phyloP scores from a whole-genome alignment of 2,113 vertebrate species.

The Oryzias celebensis region DNA sequence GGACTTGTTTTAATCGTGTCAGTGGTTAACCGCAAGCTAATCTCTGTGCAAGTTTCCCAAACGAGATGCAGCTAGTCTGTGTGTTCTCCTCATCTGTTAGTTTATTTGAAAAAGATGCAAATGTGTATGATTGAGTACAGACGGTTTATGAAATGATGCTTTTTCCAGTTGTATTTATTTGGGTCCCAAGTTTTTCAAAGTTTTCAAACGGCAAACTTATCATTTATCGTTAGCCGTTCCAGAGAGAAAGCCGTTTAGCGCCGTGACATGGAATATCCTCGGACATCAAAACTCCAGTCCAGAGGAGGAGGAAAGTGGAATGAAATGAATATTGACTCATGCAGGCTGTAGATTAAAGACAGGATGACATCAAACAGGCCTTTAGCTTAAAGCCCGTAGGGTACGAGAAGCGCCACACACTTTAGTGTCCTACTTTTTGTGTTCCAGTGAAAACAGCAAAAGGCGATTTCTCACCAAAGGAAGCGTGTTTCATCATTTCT shows the following conservation, averaged over 20 bases:
- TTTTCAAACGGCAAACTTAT: background rate
- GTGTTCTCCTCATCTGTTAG: conserved; percentile 36
- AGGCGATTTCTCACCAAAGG: conserved; percentile 59
- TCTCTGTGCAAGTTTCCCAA: background rate
- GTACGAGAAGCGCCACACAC: conserved; percentile 16
- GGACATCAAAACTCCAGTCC: conserved; percentile 20
- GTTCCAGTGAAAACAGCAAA: conserved; percentile 31
- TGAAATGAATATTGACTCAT: conserved; percentile 51
- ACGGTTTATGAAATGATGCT: background rate
- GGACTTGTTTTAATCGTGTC: conserved; percentile 15
- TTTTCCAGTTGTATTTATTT: no score
- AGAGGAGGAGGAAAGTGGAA: conserved; percentile 20
- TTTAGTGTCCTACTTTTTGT: conserved; percentile 30
- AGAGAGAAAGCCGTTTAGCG: conserved; percentile 30
- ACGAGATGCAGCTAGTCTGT: conserved; percentile 4
- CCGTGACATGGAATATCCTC: conserved; percentile 33
- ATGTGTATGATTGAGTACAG: conserved; percentile 20
- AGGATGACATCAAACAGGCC: conserved; percentile 40
- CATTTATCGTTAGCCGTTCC: no score
- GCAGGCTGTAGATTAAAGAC: conserved; percentile 50
- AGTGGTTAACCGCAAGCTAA: conserved; percentile 34
- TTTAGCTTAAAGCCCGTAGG: conserved; percentile 35
- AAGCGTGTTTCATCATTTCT: conserved; percentile 57
- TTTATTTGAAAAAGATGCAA: conserved; percentile 17
- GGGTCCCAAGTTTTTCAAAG: no score